Base-by-base conservation (phyloP, 1,140 invertebrate species). In the Danaus plexippus region DNA sequence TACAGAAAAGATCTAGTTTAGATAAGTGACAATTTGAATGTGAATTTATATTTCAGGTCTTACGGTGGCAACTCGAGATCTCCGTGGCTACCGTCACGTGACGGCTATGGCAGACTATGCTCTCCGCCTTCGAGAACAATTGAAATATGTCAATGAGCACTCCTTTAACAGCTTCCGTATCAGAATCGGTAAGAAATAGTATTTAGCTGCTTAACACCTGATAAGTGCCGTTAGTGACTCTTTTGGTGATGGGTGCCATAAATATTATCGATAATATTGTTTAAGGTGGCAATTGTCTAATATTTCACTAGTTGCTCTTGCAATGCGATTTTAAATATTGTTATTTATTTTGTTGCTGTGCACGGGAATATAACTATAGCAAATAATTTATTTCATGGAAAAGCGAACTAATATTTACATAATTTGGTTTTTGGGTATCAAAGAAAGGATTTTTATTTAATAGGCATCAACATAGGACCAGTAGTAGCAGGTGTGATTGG, bases 81-180 rank as follows among this genome's bases (percentile, higher is more conserved):
- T 93, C 75, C 89, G 90, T 46, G 92, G 92, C 64, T 94, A 89
- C 76, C 90, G 89, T 1, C 95, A 96, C 85, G 93, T 96, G 44
- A 94, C 92, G 0, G 93, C 94, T 0, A 96, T 96, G 93, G 96
- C 96, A 0, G 96, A 98, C 75, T 98, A 96, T 78, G 95, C 96
- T 0, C 88, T 98, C 12, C 90, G 94, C 48, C 90, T 99, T 47
- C 90, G 92, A 49, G 92, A 95, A 61, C 95, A 97, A 85, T 89
- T 99, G 63, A 90, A 93, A 60, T 92, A 95, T 81, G 95, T 99
- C 61, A 99, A 98, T 85, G 93, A 96, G 83, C 96, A 99, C 87
- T 97, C 97, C 3, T 98, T 98, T 87, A 98, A 99, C 87, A 97
- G 95, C 88, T 99, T 99, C 87, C 92, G 95, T 58, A 94, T 99